These are phyloP conservation scores for Spongia lamella DNA, from an alignment of 37 sponge, comb jelly and placozoan genomes.

Conservation along the genomic window DNA sequence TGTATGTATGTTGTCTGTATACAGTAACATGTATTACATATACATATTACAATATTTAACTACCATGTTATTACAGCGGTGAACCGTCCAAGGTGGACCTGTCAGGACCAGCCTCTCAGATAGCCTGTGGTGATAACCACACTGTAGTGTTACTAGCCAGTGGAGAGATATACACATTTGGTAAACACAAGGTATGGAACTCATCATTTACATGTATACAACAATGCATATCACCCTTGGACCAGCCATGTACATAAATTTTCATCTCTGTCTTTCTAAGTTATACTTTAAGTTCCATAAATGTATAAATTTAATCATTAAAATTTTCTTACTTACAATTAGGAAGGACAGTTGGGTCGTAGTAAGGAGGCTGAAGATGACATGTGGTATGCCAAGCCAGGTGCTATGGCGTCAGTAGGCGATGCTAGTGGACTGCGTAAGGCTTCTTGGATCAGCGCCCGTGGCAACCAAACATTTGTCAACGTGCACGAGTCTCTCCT, in stretches of 20 bases:
- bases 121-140: conserved; percentile 91
- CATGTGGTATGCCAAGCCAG: conserved; percentile 65
- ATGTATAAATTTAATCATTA: no score
- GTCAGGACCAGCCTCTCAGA: conserved; percentile 66
- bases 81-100: conserved; percentile 77
- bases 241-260: not conserved
- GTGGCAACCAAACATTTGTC: conserved; percentile 75
- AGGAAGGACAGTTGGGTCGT: conserved; percentile 84
- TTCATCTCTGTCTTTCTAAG: not conserved
- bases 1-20: not conserved
- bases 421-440: conserved; percentile 41
- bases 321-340: no score
- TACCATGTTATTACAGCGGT: conserved; percentile 32
- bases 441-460: conserved; percentile 66
- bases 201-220: not conserved
- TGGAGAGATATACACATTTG: conserved; percentile 82
- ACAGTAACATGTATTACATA: not conserved
- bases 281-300: no score
- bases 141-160: conserved; percentile 81
- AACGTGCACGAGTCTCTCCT: conserved; percentile 68
- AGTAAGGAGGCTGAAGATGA: conserved; percentile 31
- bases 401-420: conserved; percentile 20
- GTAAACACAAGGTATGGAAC: conserved; percentile 52
- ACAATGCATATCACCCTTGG: not conserved
- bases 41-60: not conserved